A percentile compares a stretch with the other conserved stretches of the same genome.
Conservation (phyloP, 2,797 vertebrate species). For the Micropoecilia bifurca region DNA sequence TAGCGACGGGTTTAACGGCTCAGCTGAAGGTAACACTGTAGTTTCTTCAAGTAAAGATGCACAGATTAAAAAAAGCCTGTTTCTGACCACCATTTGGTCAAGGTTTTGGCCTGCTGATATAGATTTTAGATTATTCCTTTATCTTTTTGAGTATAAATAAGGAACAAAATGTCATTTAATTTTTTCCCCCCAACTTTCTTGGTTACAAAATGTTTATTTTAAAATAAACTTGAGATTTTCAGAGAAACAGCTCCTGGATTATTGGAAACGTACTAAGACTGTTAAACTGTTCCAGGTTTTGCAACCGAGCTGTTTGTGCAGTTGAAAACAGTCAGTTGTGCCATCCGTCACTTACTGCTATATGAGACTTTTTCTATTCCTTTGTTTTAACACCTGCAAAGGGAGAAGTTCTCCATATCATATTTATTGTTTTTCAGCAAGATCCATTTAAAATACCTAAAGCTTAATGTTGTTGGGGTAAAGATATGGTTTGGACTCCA, state of each 20-base stretch:
- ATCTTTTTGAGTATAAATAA: not conserved
- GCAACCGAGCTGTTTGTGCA: not conserved
- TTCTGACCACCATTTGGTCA: not conserved
- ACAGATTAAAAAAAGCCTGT: not conserved
- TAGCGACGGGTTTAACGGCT: slow-evolving; percentile 24
- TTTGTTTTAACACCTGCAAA: not conserved
- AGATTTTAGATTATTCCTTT: not conserved
- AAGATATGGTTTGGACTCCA: not conserved
- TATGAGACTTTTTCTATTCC: not conserved
- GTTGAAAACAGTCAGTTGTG: not conserved
- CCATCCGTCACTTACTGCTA: not conserved
- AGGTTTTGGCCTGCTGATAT: not conserved
- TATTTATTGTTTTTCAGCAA: not conserved
- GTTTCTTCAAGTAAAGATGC: slow-evolving; percentile 1
- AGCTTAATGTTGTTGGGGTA: not conserved
- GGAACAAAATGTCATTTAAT: not conserved
- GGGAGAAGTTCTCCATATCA: not conserved
- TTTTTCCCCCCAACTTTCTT: not conserved
- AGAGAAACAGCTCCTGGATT: not conserved
- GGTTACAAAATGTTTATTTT: not conserved
- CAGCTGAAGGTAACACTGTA: slow-evolving; percentile 35
- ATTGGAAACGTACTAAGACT: not conserved
- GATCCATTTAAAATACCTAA: not conserved
- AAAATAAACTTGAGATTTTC: not conserved
- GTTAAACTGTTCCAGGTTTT: not conserved